Evolutionary conservation across 2,113 vertebrate species (phyloP), one percentile per base, ranked within the genome.

Genomic region (Corvus hawaiiensis): DNA sequence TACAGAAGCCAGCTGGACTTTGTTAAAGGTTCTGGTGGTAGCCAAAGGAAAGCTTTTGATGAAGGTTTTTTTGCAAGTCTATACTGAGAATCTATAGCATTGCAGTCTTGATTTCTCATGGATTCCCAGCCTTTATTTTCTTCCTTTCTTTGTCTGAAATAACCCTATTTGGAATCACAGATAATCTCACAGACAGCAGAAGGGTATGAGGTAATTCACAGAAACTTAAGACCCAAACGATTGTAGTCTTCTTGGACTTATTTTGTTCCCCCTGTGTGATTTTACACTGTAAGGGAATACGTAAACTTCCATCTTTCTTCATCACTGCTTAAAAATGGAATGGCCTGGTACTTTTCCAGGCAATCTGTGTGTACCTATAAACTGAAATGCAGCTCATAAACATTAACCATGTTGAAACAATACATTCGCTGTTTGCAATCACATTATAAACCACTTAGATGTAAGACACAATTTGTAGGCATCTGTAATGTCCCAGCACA

Each of bases 381-480:
- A 95, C 84, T 37, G 93, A 97, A 92, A 93, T 87, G 88, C 49
- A 95, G 30, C 76, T 74, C 94, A 78, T 90, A 89, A 94, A 83
- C 83, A 75, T 93, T 95, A 94, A 86, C 74, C 71, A 62, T 32
- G 62, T 91, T 93, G 95, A 93, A 96, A 95, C 88, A 94, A 94
- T 95, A 77, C 67, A 67, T 66, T 92, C 0, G 4, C 89, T 96
- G 52, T 86, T 93, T 92, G 83, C 61, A 64, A 71, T 55, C 44
- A 54, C 46, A 87, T 96, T 93, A 84, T 82, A 71, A 95, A 82
- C 88, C 90, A 86, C 78, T 96, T 55, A 27, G 76, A 94, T 89
- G 75, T 91, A 87, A 96, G 55, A 90, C 72, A 89, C 90, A 93
- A 89, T 86, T 94, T 91, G 63, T 83, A 96, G 78, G 77, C 83